Percentiles rank a stretch among this genome's conserved stretches.
These are phyloP conservation scores for Oithona nana DNA, from an alignment of 2,888 invertebrate genomes.

Conservation along the genomic window DNA sequence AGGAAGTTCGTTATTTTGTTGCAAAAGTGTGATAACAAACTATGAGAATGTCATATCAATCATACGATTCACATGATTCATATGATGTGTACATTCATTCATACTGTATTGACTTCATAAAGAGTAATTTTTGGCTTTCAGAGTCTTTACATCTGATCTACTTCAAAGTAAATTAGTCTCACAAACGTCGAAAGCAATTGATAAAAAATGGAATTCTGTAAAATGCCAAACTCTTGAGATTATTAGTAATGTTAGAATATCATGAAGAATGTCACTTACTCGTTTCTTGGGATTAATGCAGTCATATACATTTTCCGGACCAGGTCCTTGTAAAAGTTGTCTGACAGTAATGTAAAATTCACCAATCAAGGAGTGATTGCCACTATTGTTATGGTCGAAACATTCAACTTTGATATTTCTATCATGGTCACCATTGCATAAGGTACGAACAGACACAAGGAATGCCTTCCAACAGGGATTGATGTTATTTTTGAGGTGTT, in stretches of 20 bases:
- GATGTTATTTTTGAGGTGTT: constrained; percentile 32
- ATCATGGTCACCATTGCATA: constrained; percentile 32
- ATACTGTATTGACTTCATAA: too few relatives aligned
- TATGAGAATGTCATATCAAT: too few relatives aligned
- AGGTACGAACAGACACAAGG: constrained; percentile 25
- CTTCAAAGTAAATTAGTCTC: too few relatives aligned
- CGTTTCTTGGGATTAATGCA: constrained; percentile 26
- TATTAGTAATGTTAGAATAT: not conserved
- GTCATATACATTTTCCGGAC: constrained; percentile 26
- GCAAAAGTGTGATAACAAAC: too few relatives aligned
- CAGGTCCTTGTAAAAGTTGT: constrained; percentile 23
- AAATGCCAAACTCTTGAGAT: too few relatives aligned
- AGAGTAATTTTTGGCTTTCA: too few relatives aligned
- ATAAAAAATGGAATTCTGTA: not conserved
- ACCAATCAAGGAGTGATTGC: constrained; percentile 23
- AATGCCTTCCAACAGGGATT: constrained; percentile 37
- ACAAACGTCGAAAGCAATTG: too few relatives aligned
- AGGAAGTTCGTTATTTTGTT: too few relatives aligned
- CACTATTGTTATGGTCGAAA: constrained; percentile 26
- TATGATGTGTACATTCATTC: too few relatives aligned
- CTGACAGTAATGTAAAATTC: constrained; percentile 22
- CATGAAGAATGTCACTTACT: constrained; percentile 21
- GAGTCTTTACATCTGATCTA: too few relatives aligned
- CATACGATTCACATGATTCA: too few relatives aligned
- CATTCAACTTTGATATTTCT: constrained; percentile 32